phyloP scores from a whole-genome alignment of 2,113 vertebrate species.

The Oriolus oriolus region DNA sequence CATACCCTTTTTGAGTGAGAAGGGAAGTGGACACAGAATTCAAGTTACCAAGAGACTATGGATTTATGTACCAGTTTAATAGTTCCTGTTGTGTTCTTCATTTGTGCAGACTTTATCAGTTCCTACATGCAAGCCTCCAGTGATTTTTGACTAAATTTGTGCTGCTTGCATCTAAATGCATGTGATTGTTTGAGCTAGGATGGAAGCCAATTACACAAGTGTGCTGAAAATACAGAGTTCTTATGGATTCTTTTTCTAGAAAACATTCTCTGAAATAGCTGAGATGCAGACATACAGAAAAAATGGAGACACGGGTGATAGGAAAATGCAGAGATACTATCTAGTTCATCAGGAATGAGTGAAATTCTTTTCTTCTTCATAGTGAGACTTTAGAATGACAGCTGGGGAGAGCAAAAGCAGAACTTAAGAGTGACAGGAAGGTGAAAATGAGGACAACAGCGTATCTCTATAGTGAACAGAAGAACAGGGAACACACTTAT shows the following conservation, averaged over 20 bases:
- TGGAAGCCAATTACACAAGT: background rate
- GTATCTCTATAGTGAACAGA: background rate
- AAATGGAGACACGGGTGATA: fast-evolving
- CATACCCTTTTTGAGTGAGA: background rate
- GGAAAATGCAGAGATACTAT: background rate
- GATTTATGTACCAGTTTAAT: background rate
- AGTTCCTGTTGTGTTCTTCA: background rate
- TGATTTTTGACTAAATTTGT: background rate
- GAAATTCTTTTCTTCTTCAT: background rate
- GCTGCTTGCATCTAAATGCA: background rate
- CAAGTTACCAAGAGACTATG: background rate
- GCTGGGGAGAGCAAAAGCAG: background rate
- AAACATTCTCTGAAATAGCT: background rate
- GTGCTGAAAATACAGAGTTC: background rate
- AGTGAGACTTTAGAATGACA: background rate
- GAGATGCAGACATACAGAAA: background rate
- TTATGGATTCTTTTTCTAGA: background rate
- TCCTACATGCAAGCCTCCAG: background rate
- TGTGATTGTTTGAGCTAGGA: background rate
- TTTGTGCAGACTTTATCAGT: background rate
- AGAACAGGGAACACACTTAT: background rate
- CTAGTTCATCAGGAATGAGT: background rate
- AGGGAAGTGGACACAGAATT: background rate
- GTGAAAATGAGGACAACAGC: background rate
- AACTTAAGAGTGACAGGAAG: background rate